Conservation (phyloP, 2,888 invertebrate species). For the Cistogaster globosa region DNA sequence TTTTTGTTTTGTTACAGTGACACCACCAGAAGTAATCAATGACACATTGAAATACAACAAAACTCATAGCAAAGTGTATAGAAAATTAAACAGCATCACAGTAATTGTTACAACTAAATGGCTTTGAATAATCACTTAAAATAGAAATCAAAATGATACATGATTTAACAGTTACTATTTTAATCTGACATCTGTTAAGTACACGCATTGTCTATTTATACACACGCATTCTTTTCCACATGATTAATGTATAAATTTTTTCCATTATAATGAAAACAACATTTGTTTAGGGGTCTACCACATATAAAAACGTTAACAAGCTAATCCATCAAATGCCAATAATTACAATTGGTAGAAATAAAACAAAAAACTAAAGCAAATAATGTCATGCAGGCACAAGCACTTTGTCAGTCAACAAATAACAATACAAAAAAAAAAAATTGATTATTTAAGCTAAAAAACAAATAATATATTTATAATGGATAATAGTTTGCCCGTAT, state of each 20-base stretch:
- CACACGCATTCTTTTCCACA: background rate
- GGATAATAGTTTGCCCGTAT: slow-evolving; percentile 3
- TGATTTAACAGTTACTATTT: slow-evolving; percentile 41
- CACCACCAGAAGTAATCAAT: no score
- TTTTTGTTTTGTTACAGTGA: no score
- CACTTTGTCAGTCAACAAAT: background rate
- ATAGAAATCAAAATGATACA: slow-evolving; percentile 43
- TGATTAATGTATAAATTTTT: background rate
- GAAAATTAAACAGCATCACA: background rate
- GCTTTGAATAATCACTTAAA: background rate
- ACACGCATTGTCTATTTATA: background rate
- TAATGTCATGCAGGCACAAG: background rate
- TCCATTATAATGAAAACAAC: slow-evolving; percentile 11
- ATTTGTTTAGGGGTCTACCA: slow-evolving; percentile 47
- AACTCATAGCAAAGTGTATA: no score
- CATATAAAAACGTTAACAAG: slow-evolving; percentile 42
- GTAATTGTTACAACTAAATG: slow-evolving; percentile 3
- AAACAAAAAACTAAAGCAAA: background rate
- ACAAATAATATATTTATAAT: slow-evolving; percentile 28
- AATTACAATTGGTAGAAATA: slow-evolving; percentile 30
- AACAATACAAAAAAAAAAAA: slow-evolving; percentile 4
- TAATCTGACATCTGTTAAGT: slow-evolving; percentile 55
- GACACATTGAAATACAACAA: no score
- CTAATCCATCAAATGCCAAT: slow-evolving; percentile 62
- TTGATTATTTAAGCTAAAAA: slow-evolving; percentile 16